These are phyloP conservation scores for Contarinia nasturtii DNA, from an alignment of 1,140 invertebrate genomes.

Conservation along the genomic window DNA sequence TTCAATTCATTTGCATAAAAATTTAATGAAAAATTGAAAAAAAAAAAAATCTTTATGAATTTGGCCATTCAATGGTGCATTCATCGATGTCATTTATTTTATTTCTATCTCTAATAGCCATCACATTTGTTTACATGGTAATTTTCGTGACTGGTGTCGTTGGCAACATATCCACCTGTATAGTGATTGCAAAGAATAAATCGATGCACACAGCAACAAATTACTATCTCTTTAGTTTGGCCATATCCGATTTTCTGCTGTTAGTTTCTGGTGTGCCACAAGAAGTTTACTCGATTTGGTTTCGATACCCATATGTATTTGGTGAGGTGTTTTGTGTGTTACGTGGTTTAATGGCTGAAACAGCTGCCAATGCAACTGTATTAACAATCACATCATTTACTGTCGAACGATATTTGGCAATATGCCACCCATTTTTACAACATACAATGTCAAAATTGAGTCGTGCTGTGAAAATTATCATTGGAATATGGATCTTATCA, in stretches of 20 bases:
- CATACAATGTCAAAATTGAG: conserved; percentile 69
- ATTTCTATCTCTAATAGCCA: no score
- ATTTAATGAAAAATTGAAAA: no score
- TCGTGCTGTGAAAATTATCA: conserved; percentile 45
- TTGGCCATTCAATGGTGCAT: no score
- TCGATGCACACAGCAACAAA: conserved; percentile 88
- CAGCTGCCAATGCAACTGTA: conserved; percentile 74
- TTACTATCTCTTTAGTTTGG: conserved; percentile 84
- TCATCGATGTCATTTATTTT: no score
- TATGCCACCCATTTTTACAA: conserved; percentile 77
- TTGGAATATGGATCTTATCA: conserved; percentile 49
- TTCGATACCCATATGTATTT: conserved; percentile 62
- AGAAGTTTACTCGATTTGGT: conserved; percentile 46
- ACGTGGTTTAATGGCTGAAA: conserved; percentile 62
- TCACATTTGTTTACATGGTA: conserved; percentile 59
- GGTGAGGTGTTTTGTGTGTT: conserved; percentile 63
- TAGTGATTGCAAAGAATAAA: conserved; percentile 79
- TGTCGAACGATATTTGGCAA: conserved; percentile 54
- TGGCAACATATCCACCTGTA: conserved; percentile 82
- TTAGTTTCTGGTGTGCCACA: conserved; percentile 61
- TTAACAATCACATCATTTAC: conserved; percentile 70
- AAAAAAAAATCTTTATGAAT: no score
- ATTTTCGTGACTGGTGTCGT: conserved; percentile 75
- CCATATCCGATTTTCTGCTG: conserved; percentile 78
- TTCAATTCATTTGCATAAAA: no score